Conservation (phyloP, 2,888 invertebrate species). For the Tenthredo notha region DNA sequence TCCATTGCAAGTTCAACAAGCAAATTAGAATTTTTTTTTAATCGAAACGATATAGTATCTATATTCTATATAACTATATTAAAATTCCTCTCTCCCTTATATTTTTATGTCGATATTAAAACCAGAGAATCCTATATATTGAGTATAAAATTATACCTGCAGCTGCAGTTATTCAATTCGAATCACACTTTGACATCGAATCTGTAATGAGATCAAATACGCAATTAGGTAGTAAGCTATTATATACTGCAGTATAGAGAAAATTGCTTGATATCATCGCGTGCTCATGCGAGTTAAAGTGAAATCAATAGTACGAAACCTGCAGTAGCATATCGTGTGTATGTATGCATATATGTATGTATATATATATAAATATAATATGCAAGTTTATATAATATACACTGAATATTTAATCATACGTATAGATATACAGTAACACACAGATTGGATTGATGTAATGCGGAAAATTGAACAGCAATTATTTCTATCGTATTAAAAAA, state of each 20-base stretch:
- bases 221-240: not conserved
- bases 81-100: not conserved
- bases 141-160: not conserved
- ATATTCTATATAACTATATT: slow-evolving; percentile 30
- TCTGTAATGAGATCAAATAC: not conserved
- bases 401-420: not conserved
- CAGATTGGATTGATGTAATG: not conserved
- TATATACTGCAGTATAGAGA: not conserved
- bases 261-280: slow-evolving; percentile 42
- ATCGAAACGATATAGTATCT: slow-evolving; percentile 56
- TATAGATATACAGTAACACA: not conserved
- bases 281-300: slow-evolving; percentile 37
- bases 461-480: not conserved
- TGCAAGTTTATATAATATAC: not conserved
- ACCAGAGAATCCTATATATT: not conserved
- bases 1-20: slow-evolving; percentile 30
- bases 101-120: not conserved
- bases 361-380: too few relatives aligned
- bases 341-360: too few relatives aligned
- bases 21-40: slow-evolving; percentile 59
- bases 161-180: not conserved
- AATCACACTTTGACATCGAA: slow-evolving; percentile 15
- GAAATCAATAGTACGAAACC: slow-evolving; percentile 28
- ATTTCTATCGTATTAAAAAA: not conserved
- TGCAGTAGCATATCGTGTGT: slow-evolving; percentile 10